These are phyloP conservation scores for Therioaphis trifolii DNA, from an alignment of 2,888 invertebrate species.

Conservation along the genomic window DNA sequence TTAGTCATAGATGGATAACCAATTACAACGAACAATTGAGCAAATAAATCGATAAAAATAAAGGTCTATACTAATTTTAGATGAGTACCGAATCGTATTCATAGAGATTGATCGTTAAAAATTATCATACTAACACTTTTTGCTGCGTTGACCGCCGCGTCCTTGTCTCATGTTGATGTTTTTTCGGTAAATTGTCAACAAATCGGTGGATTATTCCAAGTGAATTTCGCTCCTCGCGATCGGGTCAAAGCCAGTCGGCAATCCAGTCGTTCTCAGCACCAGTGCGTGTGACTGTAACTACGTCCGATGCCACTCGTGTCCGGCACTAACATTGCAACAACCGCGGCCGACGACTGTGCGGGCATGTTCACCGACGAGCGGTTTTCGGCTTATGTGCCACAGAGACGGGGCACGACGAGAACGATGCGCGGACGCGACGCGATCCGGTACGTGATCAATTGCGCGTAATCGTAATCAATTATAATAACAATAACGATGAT, in stretches of 20 bases:
- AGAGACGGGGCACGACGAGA: too few species aligned
- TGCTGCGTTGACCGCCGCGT: slow-evolving; percentile 72
- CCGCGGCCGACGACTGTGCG: not conserved
- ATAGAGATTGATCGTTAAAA: too few species aligned
- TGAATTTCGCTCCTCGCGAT: not conserved
- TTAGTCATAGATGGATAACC: too few species aligned
- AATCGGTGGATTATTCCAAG: not conserved
- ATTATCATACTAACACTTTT: slow-evolving; percentile 70
- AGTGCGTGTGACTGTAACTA: slow-evolving; percentile 16
- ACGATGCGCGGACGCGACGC: too few species aligned
- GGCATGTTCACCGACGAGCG: not conserved
- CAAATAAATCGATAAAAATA: too few species aligned
- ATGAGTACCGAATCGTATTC: too few species aligned
- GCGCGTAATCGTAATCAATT: too few species aligned
- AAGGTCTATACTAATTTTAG: too few species aligned
- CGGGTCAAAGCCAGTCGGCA: not conserved
- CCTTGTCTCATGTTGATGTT: slow-evolving; percentile 71
- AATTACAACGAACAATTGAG: too few species aligned
- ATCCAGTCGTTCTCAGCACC: slow-evolving; percentile 1
- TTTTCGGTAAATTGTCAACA: slow-evolving; percentile 40
- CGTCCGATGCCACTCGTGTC: not conserved
- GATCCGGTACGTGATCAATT: too few species aligned
- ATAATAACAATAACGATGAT: too few species aligned
- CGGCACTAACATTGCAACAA: slow-evolving; percentile 2
- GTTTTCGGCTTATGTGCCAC: not conserved